Evolutionary conservation across 2,888 invertebrate genomes (phyloP).

Genomic region (Protodeltote pygarga): DNA sequence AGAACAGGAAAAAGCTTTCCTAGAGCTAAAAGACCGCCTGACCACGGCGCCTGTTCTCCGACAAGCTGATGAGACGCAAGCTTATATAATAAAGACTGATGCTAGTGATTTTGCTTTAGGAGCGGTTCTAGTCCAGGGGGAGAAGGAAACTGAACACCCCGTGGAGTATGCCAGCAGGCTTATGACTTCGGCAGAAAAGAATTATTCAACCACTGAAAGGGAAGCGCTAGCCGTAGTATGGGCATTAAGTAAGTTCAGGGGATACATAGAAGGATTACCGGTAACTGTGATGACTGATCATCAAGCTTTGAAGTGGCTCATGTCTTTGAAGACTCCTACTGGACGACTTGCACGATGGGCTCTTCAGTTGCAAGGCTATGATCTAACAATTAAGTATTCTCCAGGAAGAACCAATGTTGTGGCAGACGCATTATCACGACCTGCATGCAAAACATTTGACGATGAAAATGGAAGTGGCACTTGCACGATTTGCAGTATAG

Average conservation of each 20-base stretch:
- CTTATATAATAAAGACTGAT: constrained; percentile 11
- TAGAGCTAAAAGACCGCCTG: constrained; percentile 34
- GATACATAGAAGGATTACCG: constrained; percentile 11
- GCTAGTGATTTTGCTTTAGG: constrained; percentile 10
- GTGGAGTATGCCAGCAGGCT: constrained; percentile 39
- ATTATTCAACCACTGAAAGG: no score
- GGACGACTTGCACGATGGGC: constrained; percentile 14
- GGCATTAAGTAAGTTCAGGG: no score
- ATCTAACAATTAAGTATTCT: no score
- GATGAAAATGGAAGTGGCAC: neutral
- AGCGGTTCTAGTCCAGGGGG: constrained; percentile 11
- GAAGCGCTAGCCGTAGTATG: no score
- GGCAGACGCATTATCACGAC: no score
- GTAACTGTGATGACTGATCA: constrained; percentile 8
- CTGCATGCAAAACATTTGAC: neutral
- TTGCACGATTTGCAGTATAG: constrained; percentile 2
- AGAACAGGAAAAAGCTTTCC: constrained; percentile 38
- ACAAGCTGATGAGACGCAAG: constrained; percentile 26
- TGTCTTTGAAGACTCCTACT: constrained; percentile 1
- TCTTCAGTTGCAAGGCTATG: constrained; percentile 24
- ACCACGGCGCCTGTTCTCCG: constrained; percentile 33
- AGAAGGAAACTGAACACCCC: constrained; percentile 5
- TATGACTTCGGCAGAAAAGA: neutral
- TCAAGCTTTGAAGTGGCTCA: constrained; percentile 10
- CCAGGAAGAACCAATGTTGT: no score